Base-by-base conservation (phyloP, 2,888 invertebrate species). In the Epinotia brunnichana region DNA sequence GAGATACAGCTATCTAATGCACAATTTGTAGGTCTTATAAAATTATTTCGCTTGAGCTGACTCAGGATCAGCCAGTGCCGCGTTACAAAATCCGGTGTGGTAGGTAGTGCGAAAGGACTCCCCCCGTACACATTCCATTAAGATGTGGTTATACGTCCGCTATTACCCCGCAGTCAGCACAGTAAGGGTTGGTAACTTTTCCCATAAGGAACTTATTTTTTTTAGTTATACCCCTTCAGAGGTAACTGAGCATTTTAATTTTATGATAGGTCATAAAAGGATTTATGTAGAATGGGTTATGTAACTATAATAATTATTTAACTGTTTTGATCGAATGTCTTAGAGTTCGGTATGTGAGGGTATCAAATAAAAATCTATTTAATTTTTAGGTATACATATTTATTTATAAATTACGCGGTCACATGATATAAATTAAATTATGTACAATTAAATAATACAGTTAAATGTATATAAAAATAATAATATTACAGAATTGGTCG, bases 361-460 rank as follows among this genome's bases (percentile, higher is more conserved):
- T 9, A 19, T 53, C 19, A 56, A 62, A 81, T 88, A 21, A 87
- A 85, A 77, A 88, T 88, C 78, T 79, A 75, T 21, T 29, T 77
- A 87, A 88, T 91, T 90, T 91, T 89, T 87, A 83, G 82, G 87
- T 91, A 92, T 92, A 92, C 88, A 92, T 92, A 92, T 92, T 92
- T 93, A 92, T 92, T 92, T 85, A 89, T 92, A 92, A 92, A 90
- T 92, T 90, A 92, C 89, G 89, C 90, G 85, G 90, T 92, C 91
- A 91, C 90, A 87, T 90, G 88, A 90, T 90, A 90, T 91, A 91
- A 92, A 91, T 91, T 90, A 89, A 89, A 86, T 90, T 93, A 93
- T 92, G 89, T 93, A 93, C 92, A 92, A 91, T 91, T 91, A 88
- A 90, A 91, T 90, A 90, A 88, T 90, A 90, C 86, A 89, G 89